Evolutionary conservation across 2,888 invertebrate species (phyloP).

Genomic region (Ochropleura leucogaster): DNA sequence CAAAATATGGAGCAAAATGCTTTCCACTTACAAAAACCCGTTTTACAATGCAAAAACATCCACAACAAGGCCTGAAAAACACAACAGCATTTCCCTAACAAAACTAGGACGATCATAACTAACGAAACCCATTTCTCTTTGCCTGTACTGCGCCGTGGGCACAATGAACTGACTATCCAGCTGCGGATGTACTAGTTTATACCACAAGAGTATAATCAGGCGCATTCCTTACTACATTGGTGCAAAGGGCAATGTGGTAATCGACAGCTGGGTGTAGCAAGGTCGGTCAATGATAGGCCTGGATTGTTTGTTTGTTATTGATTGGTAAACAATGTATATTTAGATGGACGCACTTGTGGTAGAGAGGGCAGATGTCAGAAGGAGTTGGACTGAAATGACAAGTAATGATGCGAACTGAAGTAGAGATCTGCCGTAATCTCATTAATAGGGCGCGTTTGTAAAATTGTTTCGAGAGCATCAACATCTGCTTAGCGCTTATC

Average conservation of each 20-base stretch:
- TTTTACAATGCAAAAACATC: constrained; percentile 36
- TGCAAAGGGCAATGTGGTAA: constrained; percentile 61
- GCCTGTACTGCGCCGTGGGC: constrained; percentile 28
- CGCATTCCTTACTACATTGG: constrained; percentile 53
- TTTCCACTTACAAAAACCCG: constrained; percentile 1
- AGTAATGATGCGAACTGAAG: not conserved
- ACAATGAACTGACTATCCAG: constrained; percentile 53
- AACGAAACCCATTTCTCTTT: constrained; percentile 28
- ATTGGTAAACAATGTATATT: constrained; percentile 31
- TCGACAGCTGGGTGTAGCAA: constrained; percentile 40
- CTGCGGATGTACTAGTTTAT: constrained; percentile 59
- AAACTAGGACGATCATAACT: constrained; percentile 40
- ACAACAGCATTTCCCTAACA: constrained; percentile 17
- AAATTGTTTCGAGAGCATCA: not conserved
- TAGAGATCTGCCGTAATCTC: not conserved
- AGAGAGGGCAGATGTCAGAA: not conserved
- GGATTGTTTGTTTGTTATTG: constrained; percentile 36
- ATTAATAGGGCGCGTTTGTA: not conserved
- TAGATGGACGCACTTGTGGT: too few relatives aligned
- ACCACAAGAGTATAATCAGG: constrained; percentile 33
- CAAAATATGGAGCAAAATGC: not conserved
- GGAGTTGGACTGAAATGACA: not conserved
- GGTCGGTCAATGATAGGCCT: constrained; percentile 42
- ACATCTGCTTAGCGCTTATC: too few relatives aligned
- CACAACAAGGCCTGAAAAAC: not conserved